Conservation (phyloP, 2,888 invertebrate genomes). For the Coleophora deauratella region DNA sequence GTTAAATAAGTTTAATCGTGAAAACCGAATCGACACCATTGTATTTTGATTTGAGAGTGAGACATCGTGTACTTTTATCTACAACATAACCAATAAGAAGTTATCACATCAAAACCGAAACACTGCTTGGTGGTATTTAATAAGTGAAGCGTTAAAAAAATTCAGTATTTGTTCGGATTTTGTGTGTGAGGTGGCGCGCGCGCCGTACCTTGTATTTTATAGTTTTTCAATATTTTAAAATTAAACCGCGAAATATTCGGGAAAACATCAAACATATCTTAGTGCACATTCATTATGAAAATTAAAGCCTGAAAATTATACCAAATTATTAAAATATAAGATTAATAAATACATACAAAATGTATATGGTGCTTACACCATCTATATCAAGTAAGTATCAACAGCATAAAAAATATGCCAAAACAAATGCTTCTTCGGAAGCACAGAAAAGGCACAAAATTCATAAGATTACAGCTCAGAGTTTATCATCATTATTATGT, state of each 20-base stretch:
- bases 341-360: not conserved
- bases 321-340: not conserved
- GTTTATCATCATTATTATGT: constrained; percentile 19
- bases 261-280: not conserved
- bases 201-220: no score
- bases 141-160: no score
- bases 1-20: no score
- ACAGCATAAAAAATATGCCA: constrained; percentile 24
- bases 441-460: constrained; percentile 66
- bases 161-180: no score
- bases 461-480: constrained; percentile 65
- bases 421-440: constrained; percentile 51
- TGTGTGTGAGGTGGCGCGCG: no score
- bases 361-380: not conserved
- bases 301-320: not conserved
- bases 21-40: no score
- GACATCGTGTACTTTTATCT: no score
- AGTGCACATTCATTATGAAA: not conserved
- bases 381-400: not conserved
- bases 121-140: no score
- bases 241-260: not conserved
- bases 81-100: no score
- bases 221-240: no score
- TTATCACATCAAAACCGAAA: no score
- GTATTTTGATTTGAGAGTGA: no score